Evolutionary conservation across 2,888 invertebrate genomes (phyloP), one percentile per base, ranked within the genome.

Genomic region (Dasypolia templi): DNA sequence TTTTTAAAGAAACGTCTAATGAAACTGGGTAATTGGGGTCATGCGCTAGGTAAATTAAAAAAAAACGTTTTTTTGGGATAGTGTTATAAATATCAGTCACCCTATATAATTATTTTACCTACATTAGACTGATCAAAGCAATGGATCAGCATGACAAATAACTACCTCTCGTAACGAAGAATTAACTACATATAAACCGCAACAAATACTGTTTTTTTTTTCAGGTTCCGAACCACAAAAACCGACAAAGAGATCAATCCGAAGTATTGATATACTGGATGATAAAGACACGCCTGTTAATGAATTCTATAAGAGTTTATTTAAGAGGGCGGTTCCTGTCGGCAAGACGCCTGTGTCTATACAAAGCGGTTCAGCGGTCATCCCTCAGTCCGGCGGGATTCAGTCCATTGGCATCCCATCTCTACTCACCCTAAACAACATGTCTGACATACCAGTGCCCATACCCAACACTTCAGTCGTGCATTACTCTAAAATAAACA

Each of bases 391-490:
- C 32, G 92, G 90, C 3, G 92, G 91, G 0, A 89, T 95, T 3
- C 91, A 93, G 56, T 94, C 95, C 19, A 89, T 95, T 51, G 91
- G 90, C 7, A 81, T 95, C 39, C 95, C 95, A 4, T 90, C 94
- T 0, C 89, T 95, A 0, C 82, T 95, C 2, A 85, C 92, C 3
- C 85, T 95, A 0, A 94, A 95, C 79, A 93, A 94, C 73, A 78
- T 95, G 26, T 92, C 94, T 1, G 84, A 90, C 11, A 93, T 95
- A 73, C 95, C 95, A 0, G 93, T 95, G 1, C 95, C 95, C 0
- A 94, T 95, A 82, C 95, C 95, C 0, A 95, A 95, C 72, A 93
- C 94, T n/a, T 94, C 95, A 1, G 87, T 95, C 11, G 91, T 95
- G 1, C 93, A 93, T 82, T 95, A 95, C 68, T 92, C 94, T 58